These are phyloP conservation scores for Coboldia fuscipes DNA, from an alignment of 1,140 invertebrate genomes.

Conservation along the genomic window DNA sequence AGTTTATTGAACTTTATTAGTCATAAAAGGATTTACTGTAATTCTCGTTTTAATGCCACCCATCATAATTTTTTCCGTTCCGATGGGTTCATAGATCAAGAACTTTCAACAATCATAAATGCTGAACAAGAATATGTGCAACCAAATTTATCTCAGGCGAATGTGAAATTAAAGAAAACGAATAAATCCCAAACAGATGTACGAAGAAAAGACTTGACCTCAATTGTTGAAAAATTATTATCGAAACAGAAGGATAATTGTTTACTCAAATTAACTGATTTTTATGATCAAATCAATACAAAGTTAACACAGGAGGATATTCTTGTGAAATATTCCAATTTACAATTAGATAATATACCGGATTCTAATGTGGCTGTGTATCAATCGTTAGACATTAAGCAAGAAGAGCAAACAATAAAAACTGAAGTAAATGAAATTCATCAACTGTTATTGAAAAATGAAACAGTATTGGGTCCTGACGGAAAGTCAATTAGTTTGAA, in stretches of 20 bases:
- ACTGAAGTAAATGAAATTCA: conserved; percentile 16
- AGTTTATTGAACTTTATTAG: conserved; percentile 64
- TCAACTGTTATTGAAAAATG: conserved; percentile 11
- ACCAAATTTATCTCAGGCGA: conserved; percentile 2
- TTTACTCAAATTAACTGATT: conserved; percentile 3
- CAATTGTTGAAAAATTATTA: conserved; percentile 14
- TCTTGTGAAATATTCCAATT: conserved; percentile 4
- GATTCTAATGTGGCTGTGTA: conserved; percentile 14
- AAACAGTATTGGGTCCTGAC: conserved; percentile 32
- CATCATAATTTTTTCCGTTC: conserved; percentile 21
- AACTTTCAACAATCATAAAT: conserved; percentile 14
- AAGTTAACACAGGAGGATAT: conserved; percentile 3
- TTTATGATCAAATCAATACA: conserved; percentile 4
- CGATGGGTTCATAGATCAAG: conserved; percentile 14
- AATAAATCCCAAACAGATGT: conserved; percentile 1
- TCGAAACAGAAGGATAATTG: conserved; percentile 2
- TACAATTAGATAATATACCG: conserved; percentile 12
- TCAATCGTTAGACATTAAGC: conserved; percentile 10
- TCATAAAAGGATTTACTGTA: conserved; percentile 63
- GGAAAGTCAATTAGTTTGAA: conserved; percentile 28
- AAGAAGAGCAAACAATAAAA: conserved; percentile 11
- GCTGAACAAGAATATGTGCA: conserved; percentile 9
- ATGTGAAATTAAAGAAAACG: conserved; percentile 12
- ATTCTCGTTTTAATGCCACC: conserved; percentile 24
- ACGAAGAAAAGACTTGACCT: conserved; percentile 11